Base-by-base conservation (phyloP, 2,888 invertebrate species). In the Trissonchulus latispiculum region DNA sequence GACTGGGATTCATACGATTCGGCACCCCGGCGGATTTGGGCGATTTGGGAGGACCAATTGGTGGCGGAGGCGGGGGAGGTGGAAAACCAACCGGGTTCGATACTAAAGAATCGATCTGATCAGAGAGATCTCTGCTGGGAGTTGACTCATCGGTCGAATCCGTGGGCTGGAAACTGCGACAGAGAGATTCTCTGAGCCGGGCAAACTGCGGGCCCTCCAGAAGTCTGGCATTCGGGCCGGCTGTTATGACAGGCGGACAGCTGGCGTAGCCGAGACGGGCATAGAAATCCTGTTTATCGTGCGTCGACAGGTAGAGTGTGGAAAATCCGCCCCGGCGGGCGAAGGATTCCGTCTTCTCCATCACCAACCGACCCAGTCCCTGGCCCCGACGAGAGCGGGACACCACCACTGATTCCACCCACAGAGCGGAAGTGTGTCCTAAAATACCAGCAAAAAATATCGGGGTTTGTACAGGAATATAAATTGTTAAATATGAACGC, bases 241-340 rank as follows among this genome's bases (percentile, higher is more conserved):
- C 48, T 31, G 70, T 76, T 32, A 75, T 3, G 33, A 77, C 61
- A 28, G 77, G 74, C n/a, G 75, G 31, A n/a, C 76, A 77, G 23
- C 61, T 23, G 0, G 35, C 35, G 76, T 84, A 85, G 1, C 84
- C 84, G 36, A 84, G 76, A 62, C 80, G 80, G 36, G 77, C 73
- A 77, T 85, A 85, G 77, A 85, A 85, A 8, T 79, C 79, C 74
- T 82, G 80, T 76, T 85, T 82, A 77, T 85, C 85, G 74, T 83
- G 81, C 0, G 85, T 85, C 1, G 82, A 83, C 70, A 85, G 78
- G 75, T 80, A 84, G 71, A 82, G 77, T 72, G 79, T 78, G 66
- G 76, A 71, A 70, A 80, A 79, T 2, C 81, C 81, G 36, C 78
- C 80, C 79, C 76, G 75, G 75, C 74, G 71, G 67, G 79, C 81